Evolutionary conservation across 2,113 vertebrate species (phyloP), one percentile per base, ranked within the genome.

Genomic region (Aspiorhynchus laticeps): DNA sequence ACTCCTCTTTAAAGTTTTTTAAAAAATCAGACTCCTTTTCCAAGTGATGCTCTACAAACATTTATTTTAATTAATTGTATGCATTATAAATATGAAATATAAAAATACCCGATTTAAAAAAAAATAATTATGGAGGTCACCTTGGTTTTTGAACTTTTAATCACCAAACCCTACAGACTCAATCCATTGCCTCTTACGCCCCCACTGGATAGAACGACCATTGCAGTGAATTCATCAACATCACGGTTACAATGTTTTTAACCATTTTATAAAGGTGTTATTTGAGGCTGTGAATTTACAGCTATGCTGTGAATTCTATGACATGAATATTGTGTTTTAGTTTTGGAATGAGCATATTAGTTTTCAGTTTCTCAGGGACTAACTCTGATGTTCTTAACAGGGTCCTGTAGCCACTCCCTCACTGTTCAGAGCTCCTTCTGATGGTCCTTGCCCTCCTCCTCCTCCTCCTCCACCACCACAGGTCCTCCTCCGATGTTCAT

Each of bases 391-490:
- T 77, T 21, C 26, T 77, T 7, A 9, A 31, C 94, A 99, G 98
- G 97, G 97, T 80, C 97, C 96, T 1, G 91, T 96, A 1, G 96
- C 96, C 2, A 95, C 96, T 8, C 46, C 93, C 46, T 95, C 95
- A 0, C 88, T 94, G 19, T 65, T 94, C 3, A 89, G 93, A 0
- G 76, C 92, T 19, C 48, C 93, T 9, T 92, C 91, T 0, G 90
- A 91, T 1, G 91, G 93, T 28, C 91, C 95, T 2, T 94, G 95
- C 82, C 43, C 24, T 28, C 93, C 94, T 92, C 94, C 90, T 0
- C 97, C 96, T 12, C 96, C 95, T 10, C 96, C 96, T 0, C 95
- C 95, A 59, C 96, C 96, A 36, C 96, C 96, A n/a, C n/a, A 0
- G 96, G 96, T 12, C 96, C 96, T 14, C 91, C 94, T 85, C 94